Evolutionary conservation across 2,113 vertebrate genomes (phyloP).

Genomic region (Ailurus styani): DNA sequence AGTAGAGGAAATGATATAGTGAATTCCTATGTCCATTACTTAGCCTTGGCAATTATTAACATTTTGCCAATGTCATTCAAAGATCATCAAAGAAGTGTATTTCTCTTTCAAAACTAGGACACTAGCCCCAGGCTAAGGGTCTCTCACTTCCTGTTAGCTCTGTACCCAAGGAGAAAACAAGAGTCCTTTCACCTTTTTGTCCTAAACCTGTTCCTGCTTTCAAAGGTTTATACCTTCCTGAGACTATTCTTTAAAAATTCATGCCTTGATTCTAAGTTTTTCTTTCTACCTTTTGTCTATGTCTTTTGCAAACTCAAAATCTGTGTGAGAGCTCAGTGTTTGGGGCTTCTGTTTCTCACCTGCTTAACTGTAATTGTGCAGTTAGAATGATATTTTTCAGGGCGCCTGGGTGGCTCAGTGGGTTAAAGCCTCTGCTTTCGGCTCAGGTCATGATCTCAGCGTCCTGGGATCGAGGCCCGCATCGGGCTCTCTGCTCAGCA

Average conservation of each 20-base stretch:
- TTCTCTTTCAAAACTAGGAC: not conserved
- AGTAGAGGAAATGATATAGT: not conserved
- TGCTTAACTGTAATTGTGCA: not conserved
- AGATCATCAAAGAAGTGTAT: not conserved
- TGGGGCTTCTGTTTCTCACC: not conserved
- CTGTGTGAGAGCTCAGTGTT: not conserved
- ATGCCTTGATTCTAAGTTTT: not conserved
- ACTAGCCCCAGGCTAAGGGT: not conserved
- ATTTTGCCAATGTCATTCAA: not conserved
- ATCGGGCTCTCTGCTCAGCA: too few species aligned
- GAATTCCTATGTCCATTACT: not conserved
- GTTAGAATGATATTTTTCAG: not conserved
- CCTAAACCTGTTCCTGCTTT: not conserved
- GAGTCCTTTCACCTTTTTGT: not conserved
- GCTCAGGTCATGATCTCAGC: too few species aligned
- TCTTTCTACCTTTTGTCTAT: not conserved
- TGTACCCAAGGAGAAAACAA: not conserved
- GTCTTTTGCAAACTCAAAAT: not conserved
- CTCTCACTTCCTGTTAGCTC: not conserved
- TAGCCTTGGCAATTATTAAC: not conserved
- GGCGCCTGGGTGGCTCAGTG: too few species aligned
- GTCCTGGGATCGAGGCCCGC: too few species aligned
- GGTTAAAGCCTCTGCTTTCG: too few species aligned
- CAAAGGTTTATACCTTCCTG: not conserved
- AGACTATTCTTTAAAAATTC: not conserved